These are phyloP conservation scores for Chrysochloris asiatica DNA, from an alignment of 2,113 vertebrate species.

Conservation along the genomic window DNA sequence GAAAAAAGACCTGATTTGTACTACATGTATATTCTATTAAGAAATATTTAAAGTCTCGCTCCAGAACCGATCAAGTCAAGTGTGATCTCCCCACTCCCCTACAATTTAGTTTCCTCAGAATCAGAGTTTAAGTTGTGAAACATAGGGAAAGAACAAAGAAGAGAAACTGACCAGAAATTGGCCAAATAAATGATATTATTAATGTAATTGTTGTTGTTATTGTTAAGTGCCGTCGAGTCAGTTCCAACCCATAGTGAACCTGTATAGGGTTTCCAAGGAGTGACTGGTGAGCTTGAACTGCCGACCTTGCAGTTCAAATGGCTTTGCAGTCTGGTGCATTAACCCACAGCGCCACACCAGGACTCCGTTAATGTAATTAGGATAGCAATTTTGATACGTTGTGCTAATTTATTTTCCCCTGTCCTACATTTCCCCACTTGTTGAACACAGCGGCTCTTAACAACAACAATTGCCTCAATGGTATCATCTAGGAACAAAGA, in stretches of 20 bases:
- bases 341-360: no score
- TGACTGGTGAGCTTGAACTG: no score
- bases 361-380: no score
- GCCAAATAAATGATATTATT: neutral
- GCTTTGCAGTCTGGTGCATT: no score
- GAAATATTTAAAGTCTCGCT: neutral
- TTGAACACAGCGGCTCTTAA: no score
- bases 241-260: no score
- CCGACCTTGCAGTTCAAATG: no score
- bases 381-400: no score
- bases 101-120: neutral
- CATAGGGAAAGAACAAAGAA: neutral
- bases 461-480: neutral
- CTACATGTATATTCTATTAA: neutral
- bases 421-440: neutral
- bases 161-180: neutral
- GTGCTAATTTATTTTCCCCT: neutral
- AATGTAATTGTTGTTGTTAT: no score
- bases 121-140: neutral
- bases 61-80: neutral
- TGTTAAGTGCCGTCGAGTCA: no score
- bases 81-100: neutral
- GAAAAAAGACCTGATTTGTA: neutral
- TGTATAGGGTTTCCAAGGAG: no score
- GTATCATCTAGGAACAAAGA: neutral